Percentiles rank a stretch among this genome's conserved stretches.
Conservation (phyloP, 2,113 vertebrate genomes). For the Vanacampus margaritifer region DNA sequence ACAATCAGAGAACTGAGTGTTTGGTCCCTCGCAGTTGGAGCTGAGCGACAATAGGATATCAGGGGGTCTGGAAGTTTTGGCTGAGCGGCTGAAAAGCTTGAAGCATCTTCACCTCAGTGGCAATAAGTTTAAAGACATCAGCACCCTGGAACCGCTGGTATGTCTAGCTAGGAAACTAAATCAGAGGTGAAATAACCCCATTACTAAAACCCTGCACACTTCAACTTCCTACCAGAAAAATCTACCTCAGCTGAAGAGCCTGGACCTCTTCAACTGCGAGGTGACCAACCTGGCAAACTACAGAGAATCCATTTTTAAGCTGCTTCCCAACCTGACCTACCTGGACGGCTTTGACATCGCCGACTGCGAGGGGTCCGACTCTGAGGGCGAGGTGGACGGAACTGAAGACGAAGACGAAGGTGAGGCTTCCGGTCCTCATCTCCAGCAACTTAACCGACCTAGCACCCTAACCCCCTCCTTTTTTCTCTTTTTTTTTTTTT, state of each 20-base stretch:
- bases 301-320: constrained; percentile 77
- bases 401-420: constrained; percentile 79
- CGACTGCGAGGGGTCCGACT: constrained; percentile 79
- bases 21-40: constrained; percentile 66
- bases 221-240: constrained; percentile 67
- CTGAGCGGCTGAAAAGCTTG: constrained; percentile 74
- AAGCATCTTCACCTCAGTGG: constrained; percentile 81
- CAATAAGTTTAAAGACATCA: constrained; percentile 83
- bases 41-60: constrained; percentile 80
- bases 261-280: constrained; percentile 82
- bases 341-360: constrained; percentile 79
- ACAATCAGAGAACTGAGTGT: not conserved
- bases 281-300: constrained; percentile 82
- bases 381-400: constrained; percentile 76
- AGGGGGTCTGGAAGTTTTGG: constrained; percentile 78
- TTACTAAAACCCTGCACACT: not conserved
- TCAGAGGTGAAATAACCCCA: not conserved
- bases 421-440: constrained; percentile 22
- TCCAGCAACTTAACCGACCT: no score
- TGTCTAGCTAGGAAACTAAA: constrained; percentile 29
- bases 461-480: fast-evolving
- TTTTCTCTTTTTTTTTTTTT: no score
- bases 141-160: constrained; percentile 82
- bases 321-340: constrained; percentile 80
- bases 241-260: constrained; percentile 72